Conservation (phyloP, 2,113 vertebrate species). For the Delphinus delphis region DNA sequence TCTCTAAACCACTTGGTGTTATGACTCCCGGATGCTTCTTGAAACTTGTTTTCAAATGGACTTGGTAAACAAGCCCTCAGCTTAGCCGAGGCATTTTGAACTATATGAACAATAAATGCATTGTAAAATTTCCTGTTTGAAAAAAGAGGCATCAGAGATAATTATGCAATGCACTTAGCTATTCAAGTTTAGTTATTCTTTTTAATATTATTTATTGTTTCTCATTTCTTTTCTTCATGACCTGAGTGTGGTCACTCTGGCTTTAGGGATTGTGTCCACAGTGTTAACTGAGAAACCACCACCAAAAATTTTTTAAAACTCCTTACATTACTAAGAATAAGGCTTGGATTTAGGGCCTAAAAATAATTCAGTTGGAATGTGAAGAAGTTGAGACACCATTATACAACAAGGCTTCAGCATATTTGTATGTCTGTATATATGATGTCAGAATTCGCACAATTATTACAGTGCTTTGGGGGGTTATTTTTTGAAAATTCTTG, state of each 20-base stretch:
- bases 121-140: slow-evolving; percentile 45
- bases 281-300: not conserved
- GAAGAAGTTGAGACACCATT: slow-evolving; percentile 34
- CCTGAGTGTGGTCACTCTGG: not conserved
- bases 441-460: not conserved
- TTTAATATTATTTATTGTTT: slow-evolving; percentile 22
- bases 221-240: slow-evolving; percentile 20
- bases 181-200: slow-evolving; percentile 13
- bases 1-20: slow-evolving; percentile 38
- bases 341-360: slow-evolving; percentile 37
- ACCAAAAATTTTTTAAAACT: slow-evolving; percentile 19
- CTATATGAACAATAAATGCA: slow-evolving; percentile 50
- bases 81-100: slow-evolving; percentile 31
- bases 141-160: slow-evolving; percentile 39
- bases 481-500: slow-evolving; percentile 48
- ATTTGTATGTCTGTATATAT: not conserved
- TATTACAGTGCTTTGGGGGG: not conserved
- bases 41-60: slow-evolving; percentile 57
- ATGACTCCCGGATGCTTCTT: slow-evolving; percentile 52
- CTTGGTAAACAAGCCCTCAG: slow-evolving; percentile 59
- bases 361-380: slow-evolving; percentile 58
- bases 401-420: not conserved
- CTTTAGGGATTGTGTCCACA: not conserved
- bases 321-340: slow-evolving; percentile 51
- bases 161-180: not conserved